phyloP scores from a whole-genome alignment of 1,140 invertebrate genomes.

The Olivierus martensii region DNA sequence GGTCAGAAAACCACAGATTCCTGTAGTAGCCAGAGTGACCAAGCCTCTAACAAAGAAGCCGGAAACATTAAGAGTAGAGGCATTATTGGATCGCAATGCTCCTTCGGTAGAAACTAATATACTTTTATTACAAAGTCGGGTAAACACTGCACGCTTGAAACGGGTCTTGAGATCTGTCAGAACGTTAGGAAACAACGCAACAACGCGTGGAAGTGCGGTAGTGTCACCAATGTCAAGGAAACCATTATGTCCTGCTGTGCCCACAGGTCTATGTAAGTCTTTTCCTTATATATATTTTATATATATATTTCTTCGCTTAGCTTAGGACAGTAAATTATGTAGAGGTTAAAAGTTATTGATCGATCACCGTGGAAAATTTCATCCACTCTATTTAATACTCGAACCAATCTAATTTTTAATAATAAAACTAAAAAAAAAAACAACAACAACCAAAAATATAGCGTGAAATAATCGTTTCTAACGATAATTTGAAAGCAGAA shows the following conservation, averaged over 20 bases:
- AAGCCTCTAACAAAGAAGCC: conserved; percentile 2
- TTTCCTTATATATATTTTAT: neutral
- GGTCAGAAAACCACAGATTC: neutral
- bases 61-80: conserved; percentile 22
- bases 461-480: too few relatives aligned
- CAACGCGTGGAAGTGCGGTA: too few relatives aligned
- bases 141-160: conserved; percentile 14
- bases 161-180: neutral
- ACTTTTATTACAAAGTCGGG: conserved; percentile 21
- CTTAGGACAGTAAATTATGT: too few relatives aligned
- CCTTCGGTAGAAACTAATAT: conserved; percentile 24
- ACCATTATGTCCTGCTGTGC: conserved; percentile 20
- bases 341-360: too few relatives aligned
- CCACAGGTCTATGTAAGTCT: conserved; percentile 22
- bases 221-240: neutral
- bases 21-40: neutral
- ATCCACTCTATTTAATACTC: too few relatives aligned
- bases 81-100: conserved; percentile 24
- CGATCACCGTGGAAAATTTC: too few relatives aligned
- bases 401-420: too few relatives aligned
- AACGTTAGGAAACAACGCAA: too few relatives aligned
- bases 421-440: too few relatives aligned
- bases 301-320: too few relatives aligned
- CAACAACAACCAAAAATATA: too few relatives aligned
- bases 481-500: too few relatives aligned